Evolutionary conservation across 2,888 invertebrate genomes (phyloP), one percentile per base, ranked within the genome.

Genomic region (Pheosia gnoma): DNA sequence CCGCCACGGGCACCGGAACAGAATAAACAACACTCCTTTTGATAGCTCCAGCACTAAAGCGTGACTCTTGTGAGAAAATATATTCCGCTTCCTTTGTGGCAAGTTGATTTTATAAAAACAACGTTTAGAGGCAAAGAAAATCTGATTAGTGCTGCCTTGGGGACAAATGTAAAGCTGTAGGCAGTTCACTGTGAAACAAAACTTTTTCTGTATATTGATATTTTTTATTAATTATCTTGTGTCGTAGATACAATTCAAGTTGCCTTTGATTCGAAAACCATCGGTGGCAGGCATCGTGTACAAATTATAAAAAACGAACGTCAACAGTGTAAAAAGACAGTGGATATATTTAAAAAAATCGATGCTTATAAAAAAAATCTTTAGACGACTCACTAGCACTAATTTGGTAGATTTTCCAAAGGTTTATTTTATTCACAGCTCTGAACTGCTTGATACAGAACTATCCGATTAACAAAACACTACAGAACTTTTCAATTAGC

Each of bases 1-100:
- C 49, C 38, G 60, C 73, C 70, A 65, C 59, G 57, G 60, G 73
- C 39, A 36, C 38, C 57, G 55, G 59, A 65, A 57, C 59, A 71
- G 66, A 59, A 68, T 65, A 74, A 69, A 70, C 69, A 74, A 67
- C 73, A 67, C 74, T 72, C 72, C 75, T 72, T 71, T 72, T 75
- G 72, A 76, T 71, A 72, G 65, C 66, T 67, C 68, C 47, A 51
- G 59, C 63, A 55, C 66, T 68, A 75, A 74, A 74, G 70, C 60
- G 37, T 13, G 59, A 59, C 10, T 71, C 59, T 61, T 60, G 47
- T 64, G 68, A 68, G 72, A 66, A 72, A 66, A 75, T 70, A 65
- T 57, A 63, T 53, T 62, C 55, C 55, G 7, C 1, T 11, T 56
- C 62, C 59, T 66, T 66, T 66, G 67, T 71, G 66, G 66, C 68